Percentiles rank a stretch among this genome's conserved stretches.
phyloP scores from a whole-genome alignment of 2,888 invertebrate genomes.

The Euspilapteryx auroguttella region DNA sequence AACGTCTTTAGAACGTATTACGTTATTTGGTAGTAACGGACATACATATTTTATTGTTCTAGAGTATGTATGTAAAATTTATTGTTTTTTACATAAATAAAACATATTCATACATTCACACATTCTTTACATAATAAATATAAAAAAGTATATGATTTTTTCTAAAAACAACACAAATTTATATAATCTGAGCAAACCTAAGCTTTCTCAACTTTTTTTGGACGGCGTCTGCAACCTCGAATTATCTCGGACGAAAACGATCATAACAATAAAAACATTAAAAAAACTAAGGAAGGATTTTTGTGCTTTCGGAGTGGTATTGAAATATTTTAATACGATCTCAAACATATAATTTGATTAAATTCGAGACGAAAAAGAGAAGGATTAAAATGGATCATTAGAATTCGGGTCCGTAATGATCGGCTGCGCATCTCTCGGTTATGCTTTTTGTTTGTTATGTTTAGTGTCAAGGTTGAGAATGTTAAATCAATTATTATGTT shows the following conservation, averaged over 20 bases:
- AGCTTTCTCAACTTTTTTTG: conserved; percentile 17
- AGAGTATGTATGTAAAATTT: too few species aligned
- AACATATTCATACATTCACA: too few species aligned
- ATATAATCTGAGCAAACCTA: too few species aligned
- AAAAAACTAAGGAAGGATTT: conserved; percentile 40
- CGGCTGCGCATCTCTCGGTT: conserved; percentile 28
- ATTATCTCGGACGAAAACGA: conserved; percentile 39
- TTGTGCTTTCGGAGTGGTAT: conserved; percentile 41
- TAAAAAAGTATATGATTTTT: too few species aligned
- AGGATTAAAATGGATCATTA: conserved; percentile 52
- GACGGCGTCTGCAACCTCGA: conserved; percentile 44
- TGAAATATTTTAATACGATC: conserved; percentile 55
- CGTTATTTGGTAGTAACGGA: too few species aligned
- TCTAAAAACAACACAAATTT: too few species aligned
- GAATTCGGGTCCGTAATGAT: conserved; percentile 54
- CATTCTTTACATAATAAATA: too few species aligned
- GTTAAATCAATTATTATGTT: conserved; percentile 20
- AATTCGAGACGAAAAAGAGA: conserved; percentile 48
- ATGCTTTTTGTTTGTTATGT: conserved; percentile 52
- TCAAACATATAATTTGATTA: conserved; percentile 60
- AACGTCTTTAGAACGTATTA: too few species aligned
- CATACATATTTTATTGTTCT: too few species aligned
- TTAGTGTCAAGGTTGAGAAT: conserved; percentile 25
- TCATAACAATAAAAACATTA: conserved; percentile 46
- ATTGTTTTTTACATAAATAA: too few species aligned